These are phyloP conservation scores for Platyura marginata DNA, from an alignment of 1,140 invertebrate genomes.

Conservation along the genomic window DNA sequence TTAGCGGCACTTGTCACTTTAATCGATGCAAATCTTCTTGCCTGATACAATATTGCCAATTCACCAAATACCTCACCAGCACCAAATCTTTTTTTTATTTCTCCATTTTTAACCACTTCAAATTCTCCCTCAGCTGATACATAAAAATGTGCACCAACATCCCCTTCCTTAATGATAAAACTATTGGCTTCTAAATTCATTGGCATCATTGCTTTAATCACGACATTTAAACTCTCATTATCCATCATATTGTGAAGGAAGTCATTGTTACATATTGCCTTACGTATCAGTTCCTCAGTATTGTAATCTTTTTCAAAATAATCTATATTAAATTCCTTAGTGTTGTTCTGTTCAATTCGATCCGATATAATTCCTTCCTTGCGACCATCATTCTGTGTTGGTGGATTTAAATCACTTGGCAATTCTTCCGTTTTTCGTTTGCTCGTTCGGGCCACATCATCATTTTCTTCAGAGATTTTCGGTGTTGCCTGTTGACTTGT, in stretches of 20 bases:
- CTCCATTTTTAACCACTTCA: slow-evolving; percentile 66
- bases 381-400: not conserved
- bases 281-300: slow-evolving; percentile 30
- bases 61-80: slow-evolving; percentile 84
- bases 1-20: slow-evolving; percentile 60
- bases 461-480: not conserved
- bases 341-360: slow-evolving; percentile 18
- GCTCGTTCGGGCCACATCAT: not conserved
- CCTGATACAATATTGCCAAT: slow-evolving; percentile 84
- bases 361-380: slow-evolving; percentile 19
- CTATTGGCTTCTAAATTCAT: slow-evolving; percentile 53
- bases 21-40: slow-evolving; percentile 71
- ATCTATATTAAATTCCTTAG: slow-evolving; percentile 17
- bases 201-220: slow-evolving; percentile 84
- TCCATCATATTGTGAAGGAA: slow-evolving; percentile 83
- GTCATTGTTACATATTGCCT: slow-evolving; percentile 64
- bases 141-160: slow-evolving; percentile 59
- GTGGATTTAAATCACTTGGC: not conserved
- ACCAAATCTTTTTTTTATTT: slow-evolving; percentile 58
- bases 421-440: not conserved
- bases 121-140: slow-evolving; percentile 70
- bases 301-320: slow-evolving; percentile 21
- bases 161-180: slow-evolving; percentile 76
- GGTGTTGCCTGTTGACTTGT: not conserved
- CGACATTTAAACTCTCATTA: slow-evolving; percentile 54